Evolutionary conservation across 2,797 vertebrate species (phyloP).

Genomic region (Scarus forsteni): DNA sequence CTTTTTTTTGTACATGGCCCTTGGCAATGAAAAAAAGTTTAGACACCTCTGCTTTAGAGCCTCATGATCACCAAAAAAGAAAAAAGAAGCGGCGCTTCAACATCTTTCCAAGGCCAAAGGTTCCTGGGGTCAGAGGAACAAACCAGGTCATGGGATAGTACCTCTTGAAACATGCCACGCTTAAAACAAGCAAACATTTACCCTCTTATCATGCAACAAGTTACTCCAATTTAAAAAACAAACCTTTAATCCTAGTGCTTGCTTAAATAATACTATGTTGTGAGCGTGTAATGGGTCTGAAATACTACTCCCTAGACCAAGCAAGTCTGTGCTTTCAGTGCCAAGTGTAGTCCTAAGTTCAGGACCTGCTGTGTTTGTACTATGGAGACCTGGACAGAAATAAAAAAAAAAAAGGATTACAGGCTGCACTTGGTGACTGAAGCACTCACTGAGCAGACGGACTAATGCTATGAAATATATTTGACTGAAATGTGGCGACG

Average conservation of each 20-base stretch:
- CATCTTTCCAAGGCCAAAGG: constrained; percentile 70
- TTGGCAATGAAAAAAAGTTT: too few species aligned
- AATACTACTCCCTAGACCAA: constrained; percentile 75
- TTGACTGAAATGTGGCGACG: constrained; percentile 69
- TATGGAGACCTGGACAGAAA: constrained; percentile 55
- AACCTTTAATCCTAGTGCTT: constrained; percentile 2
- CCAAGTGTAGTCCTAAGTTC: constrained; percentile 74
- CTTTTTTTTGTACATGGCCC: too few species aligned
- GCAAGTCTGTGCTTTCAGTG: constrained; percentile 74
- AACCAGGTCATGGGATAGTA: constrained; percentile 75
- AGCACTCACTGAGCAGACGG: constrained; percentile 68
- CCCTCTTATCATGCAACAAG: not conserved
- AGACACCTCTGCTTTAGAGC: not conserved
- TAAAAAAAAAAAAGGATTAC: constrained; percentile 41
- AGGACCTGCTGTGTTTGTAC: constrained; percentile 59
- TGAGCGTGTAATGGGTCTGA: constrained; percentile 71
- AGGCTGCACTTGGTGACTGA: constrained; percentile 73
- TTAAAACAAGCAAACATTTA: constrained; percentile 44
- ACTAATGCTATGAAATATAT: constrained; percentile 68
- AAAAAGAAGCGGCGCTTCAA: constrained; percentile 41
- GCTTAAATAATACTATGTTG: constrained; percentile 38
- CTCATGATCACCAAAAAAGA: constrained; percentile 13
- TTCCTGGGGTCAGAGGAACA: constrained; percentile 74
- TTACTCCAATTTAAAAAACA: constrained; percentile 10
- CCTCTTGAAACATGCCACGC: constrained; percentile 71